phyloP scores from a whole-genome alignment of 2,888 invertebrate genomes.

The Dendrolimus pini region DNA sequence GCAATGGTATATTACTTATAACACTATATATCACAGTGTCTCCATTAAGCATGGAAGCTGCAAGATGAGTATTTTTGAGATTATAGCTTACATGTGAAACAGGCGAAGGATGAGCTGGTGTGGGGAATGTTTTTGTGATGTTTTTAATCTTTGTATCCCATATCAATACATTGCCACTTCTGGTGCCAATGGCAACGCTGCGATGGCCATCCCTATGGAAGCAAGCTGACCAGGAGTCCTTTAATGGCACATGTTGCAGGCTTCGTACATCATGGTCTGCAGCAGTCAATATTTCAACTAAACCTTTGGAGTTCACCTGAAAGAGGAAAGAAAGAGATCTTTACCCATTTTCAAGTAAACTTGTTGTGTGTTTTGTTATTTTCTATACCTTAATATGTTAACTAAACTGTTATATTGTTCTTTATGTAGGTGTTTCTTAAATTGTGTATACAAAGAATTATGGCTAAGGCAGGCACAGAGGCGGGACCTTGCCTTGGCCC shows the following conservation, averaged over 20 bases:
- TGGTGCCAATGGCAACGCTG: constrained; percentile 62
- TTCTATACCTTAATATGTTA: too few relatives aligned
- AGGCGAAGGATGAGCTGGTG: constrained; percentile 48
- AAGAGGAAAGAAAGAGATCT: constrained; percentile 15
- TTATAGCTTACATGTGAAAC: constrained; percentile 64
- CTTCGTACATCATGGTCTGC: constrained; percentile 60
- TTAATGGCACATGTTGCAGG: constrained; percentile 61
- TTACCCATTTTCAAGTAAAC: too few relatives aligned
- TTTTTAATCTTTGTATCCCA: constrained; percentile 70
- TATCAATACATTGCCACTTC: constrained; percentile 62
- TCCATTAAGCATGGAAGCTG: constrained; percentile 65
- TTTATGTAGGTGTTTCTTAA: too few relatives aligned
- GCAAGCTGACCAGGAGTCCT: constrained; percentile 64
- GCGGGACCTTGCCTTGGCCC: too few relatives aligned
- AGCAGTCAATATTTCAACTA: constrained; percentile 59
- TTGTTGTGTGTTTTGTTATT: too few relatives aligned
- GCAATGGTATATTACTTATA: constrained; percentile 63
- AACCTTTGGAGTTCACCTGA: constrained; percentile 64
- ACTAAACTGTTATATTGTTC: too few relatives aligned
- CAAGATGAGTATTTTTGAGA: constrained; percentile 64
- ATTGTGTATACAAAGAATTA: too few relatives aligned
- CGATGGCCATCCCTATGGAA: constrained; percentile 67
- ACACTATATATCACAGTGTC: constrained; percentile 69
- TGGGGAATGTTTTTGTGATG: constrained; percentile 62
- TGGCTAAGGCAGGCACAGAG: too few relatives aligned